Conservation (phyloP, 2,113 vertebrate genomes). For the Butorides virescens region DNA sequence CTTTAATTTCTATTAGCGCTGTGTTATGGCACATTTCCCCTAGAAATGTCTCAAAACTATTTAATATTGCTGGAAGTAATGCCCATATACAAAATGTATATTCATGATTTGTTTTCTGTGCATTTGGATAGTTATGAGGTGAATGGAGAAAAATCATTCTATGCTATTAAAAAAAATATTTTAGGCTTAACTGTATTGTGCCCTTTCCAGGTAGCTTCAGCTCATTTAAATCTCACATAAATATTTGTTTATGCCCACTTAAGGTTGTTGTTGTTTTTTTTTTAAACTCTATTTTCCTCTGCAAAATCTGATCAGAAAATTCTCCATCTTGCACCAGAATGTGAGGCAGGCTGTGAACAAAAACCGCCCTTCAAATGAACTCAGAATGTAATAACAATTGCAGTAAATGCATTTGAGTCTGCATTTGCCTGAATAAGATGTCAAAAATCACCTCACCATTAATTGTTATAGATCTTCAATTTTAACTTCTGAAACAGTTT, state of each 20-base stretch:
- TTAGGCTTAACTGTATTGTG: background rate
- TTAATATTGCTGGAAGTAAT: background rate
- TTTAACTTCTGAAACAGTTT: background rate
- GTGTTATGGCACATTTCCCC: background rate
- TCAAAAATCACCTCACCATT: background rate
- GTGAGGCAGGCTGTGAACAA: background rate
- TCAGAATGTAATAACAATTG: background rate
- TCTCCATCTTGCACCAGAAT: background rate
- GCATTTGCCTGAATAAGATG: background rate
- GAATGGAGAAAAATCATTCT: background rate
- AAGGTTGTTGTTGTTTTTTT: background rate
- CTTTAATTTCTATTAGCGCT: background rate
- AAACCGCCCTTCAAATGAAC: background rate
- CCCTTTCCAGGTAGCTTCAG: background rate
- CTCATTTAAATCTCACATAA: background rate
- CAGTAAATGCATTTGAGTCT: background rate
- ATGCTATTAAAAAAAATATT: rapidly evolving
- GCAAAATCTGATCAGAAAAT: background rate
- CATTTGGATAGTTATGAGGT: background rate
- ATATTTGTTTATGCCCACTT: background rate
- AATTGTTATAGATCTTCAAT: background rate
- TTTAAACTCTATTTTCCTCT: background rate
- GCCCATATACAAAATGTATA: background rate
- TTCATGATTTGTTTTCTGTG: background rate
- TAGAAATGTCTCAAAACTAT: background rate